phyloP scores from a whole-genome alignment of 2,113 vertebrate genomes.

The Ceratotherium simum region DNA sequence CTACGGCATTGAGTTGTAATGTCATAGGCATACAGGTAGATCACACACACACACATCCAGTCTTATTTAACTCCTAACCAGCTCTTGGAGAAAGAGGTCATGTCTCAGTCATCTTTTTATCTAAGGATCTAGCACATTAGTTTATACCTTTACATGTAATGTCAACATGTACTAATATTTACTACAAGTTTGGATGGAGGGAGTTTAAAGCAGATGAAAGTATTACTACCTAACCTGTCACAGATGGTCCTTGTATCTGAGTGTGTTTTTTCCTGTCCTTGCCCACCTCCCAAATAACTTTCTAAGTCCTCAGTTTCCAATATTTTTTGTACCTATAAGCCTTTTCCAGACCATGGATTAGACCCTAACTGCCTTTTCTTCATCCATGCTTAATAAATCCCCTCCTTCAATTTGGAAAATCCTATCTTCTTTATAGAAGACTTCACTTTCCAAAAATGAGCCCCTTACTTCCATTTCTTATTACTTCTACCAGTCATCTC shows the following conservation, averaged over 20 bases:
- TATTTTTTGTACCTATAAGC: neutral
- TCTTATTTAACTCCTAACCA: neutral
- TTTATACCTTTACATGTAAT: neutral
- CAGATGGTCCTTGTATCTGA: neutral
- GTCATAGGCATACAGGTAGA: neutral
- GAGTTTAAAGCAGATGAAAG: slow-evolving; percentile 9
- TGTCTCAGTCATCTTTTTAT: slow-evolving; percentile 22
- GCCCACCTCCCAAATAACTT: neutral
- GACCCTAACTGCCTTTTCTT: neutral
- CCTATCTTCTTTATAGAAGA: neutral
- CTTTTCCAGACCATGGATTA: slow-evolving; percentile 5
- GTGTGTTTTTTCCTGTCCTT: slow-evolving; percentile 10
- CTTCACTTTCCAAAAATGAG: slow-evolving; percentile 20
- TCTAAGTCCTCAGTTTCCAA: neutral
- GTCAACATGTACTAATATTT: neutral
- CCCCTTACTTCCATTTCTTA: neutral
- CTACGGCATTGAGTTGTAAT: neutral
- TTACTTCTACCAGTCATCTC: neutral
- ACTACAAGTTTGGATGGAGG: neutral
- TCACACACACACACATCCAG: neutral
- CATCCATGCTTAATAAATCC: neutral
- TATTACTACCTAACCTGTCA: neutral
- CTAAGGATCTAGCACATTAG: neutral
- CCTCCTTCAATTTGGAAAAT: slow-evolving; percentile 13
- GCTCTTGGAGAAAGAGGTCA: neutral